Evolutionary conservation across 2,113 vertebrate species (phyloP).

Genomic region (Cebus imitator): DNA sequence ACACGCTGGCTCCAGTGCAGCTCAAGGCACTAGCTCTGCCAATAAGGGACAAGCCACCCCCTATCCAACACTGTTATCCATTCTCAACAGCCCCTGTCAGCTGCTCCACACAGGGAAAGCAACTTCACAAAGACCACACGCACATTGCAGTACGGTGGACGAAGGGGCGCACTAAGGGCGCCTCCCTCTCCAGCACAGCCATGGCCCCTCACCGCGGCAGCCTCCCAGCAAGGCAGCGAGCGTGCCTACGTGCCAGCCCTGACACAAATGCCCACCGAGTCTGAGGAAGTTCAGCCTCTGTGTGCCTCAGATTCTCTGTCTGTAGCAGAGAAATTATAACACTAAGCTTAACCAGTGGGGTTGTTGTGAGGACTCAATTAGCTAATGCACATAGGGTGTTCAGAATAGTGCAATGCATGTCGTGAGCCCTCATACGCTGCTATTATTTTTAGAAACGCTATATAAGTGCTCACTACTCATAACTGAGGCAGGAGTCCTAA

Average conservation of each 20-base stretch:
- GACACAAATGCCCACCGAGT: neutral
- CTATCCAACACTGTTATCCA: neutral
- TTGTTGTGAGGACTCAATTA: neutral
- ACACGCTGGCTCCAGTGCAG: neutral
- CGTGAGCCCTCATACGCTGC: neutral
- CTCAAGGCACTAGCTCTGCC: neutral
- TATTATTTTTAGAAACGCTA: neutral
- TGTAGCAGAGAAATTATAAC: neutral
- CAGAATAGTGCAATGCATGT: too few species aligned
- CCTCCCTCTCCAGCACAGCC: neutral
- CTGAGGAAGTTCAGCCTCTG: neutral
- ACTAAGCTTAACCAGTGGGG: neutral
- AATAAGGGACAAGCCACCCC: neutral
- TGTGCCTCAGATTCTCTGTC: neutral
- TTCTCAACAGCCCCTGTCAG: neutral
- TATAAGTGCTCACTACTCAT: neutral
- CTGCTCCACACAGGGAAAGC: neutral
- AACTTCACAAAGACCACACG: neutral
- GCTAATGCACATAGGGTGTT: neutral
- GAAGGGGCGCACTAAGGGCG: neutral
- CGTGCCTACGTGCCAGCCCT: neutral
- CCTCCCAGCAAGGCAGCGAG: neutral
- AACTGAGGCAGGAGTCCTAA: neutral
- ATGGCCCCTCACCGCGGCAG: neutral
- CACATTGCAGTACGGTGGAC: neutral